Conservation (phyloP, 2,797 vertebrate species). For the Tragopan temminckii region DNA sequence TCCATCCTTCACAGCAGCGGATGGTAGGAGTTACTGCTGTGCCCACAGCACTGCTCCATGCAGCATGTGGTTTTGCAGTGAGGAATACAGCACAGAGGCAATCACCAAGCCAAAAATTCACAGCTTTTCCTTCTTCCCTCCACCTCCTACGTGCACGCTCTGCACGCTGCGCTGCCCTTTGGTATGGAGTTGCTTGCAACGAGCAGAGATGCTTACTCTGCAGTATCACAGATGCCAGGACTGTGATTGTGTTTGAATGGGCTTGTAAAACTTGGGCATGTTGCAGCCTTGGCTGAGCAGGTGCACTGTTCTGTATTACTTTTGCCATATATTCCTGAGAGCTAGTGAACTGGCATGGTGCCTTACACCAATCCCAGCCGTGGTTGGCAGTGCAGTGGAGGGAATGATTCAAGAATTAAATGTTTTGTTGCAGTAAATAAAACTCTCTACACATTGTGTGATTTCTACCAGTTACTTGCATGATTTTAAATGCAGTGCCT, state of each 20-base stretch:
- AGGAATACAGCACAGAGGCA: neutral
- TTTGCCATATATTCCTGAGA: neutral
- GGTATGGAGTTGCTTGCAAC: neutral
- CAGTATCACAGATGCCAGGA: accelerated
- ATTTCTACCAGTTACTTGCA: neutral
- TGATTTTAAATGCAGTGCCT: neutral
- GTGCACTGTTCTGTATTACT: accelerated
- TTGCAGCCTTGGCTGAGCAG: neutral
- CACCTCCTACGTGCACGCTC: accelerated
- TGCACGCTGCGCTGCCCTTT: accelerated
- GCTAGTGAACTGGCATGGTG: accelerated
- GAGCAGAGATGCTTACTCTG: neutral
- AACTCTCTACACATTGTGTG: neutral
- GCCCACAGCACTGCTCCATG: accelerated
- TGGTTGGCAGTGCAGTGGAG: too few relatives aligned
- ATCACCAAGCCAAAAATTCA: neutral
- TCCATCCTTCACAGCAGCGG: neutral
- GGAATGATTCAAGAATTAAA: neutral
- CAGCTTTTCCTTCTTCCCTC: neutral
- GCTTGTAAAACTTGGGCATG: neutral
- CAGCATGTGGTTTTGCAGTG: neutral
- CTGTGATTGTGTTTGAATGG: neutral
- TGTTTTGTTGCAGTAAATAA: neutral
- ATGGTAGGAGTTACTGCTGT: neutral
- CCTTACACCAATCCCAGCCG: accelerated